phyloP scores from a whole-genome alignment of 2,113 vertebrate species.

The Tyto alba region DNA sequence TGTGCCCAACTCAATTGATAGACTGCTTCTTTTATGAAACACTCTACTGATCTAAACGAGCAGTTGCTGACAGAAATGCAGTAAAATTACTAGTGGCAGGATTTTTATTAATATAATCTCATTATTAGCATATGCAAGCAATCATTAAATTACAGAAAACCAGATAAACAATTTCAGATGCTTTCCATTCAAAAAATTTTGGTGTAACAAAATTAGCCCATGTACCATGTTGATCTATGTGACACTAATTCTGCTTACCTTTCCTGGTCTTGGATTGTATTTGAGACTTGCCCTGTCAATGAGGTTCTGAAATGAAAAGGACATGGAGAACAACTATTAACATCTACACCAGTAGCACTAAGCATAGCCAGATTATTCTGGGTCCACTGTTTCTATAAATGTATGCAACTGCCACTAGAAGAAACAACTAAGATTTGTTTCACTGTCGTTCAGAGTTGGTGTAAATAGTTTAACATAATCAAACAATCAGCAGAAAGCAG shows the following conservation, averaged over 20 bases:
- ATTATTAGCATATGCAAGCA: neutral
- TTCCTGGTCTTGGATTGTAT: slow-evolving; percentile 78
- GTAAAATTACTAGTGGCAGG: neutral
- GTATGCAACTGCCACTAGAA: neutral
- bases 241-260: slow-evolving; percentile 62
- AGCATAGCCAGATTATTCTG: neutral
- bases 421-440: neutral
- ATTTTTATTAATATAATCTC: neutral
- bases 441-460: neutral
- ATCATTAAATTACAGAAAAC: neutral
- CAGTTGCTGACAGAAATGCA: neutral
- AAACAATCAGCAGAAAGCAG: neutral
- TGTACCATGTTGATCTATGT: neutral
- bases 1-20: neutral
- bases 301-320: slow-evolving; percentile 69
- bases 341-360: neutral
- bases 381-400: neutral
- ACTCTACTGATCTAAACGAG: neutral
- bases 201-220: neutral
- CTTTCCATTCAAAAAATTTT: neutral
- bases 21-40: neutral
- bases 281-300: slow-evolving; percentile 64
- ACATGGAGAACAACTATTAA: slow-evolving; percentile 4
- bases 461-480: neutral
- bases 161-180: neutral